Base-by-base conservation (phyloP, 30 jellyfish, hydroid and myxozoan genomes). In the Aurelia aurita region DNA sequence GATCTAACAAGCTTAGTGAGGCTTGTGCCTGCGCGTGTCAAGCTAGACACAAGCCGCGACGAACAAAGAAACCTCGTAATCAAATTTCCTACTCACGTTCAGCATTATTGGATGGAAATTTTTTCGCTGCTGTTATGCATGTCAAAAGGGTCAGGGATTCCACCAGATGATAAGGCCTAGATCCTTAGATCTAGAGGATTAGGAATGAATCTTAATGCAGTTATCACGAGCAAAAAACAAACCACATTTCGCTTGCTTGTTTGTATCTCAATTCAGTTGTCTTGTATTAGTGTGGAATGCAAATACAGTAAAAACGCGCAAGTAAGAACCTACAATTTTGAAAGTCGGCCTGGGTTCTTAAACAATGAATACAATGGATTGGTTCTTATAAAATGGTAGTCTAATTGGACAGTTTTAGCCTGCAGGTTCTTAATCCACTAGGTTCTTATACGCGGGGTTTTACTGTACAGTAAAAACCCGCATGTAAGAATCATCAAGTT, bases 21-120 rank as follows among this genome's bases (percentile, higher is more conserved):
- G 84, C 72, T 45, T 72, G 84, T 26, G 84, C 84, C 84, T 72
- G 84, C 84, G 34, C 84, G 51, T 39, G 51, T 39, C 51, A 39
- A 39, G 51, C 51, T 39, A 4, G 51, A 4, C 51, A 15, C 51
- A 39, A 39, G 67, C 67, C 67, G 87, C 76, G 87, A 75, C 60
- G 34, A 2, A 55, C 60, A 75, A 75, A 54, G 39, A 47, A 27
- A 26, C 49, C 72, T 27, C 72, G 68, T 47, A 73, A 73, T 73
- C 58, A 73, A 53, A 73, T 73, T 71, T 73, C 55, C 72, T 43
- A 22, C 85, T 73, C 85, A 73, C 57, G 28, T 28, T 73, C 72
- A 6, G 85, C 57, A 49, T 73, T 73, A 73, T 73, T 73, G 85
- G 85, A 73, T 73, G 51, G 85, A 73, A 18, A 73, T 46, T 73